phyloP scores from a whole-genome alignment of 2,888 invertebrate species.

The Luperina testacea region DNA sequence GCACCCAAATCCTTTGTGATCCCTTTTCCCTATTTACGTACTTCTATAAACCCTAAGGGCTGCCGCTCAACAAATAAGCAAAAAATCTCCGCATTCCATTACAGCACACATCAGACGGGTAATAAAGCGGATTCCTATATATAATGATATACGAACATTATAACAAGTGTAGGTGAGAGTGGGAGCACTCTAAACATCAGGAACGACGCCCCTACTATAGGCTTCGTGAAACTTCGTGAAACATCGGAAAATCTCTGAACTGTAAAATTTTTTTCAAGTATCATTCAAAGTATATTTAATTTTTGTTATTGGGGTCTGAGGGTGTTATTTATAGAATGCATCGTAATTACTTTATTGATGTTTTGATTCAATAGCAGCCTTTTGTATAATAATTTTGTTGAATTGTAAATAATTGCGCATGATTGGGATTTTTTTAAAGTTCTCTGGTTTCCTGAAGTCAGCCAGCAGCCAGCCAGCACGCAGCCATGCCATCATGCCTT shows the following conservation, averaged over 20 bases:
- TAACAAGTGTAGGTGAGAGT: slow-evolving; percentile 63
- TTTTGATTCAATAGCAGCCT: neutral
- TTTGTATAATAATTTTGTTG: neutral
- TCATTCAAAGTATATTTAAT: neutral
- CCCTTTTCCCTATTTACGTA: slow-evolving; percentile 48
- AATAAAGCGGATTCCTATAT: slow-evolving; percentile 62
- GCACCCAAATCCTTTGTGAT: slow-evolving; percentile 40
- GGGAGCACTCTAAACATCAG: slow-evolving; percentile 66
- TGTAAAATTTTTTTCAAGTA: slow-evolving; percentile 14
- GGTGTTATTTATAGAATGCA: neutral
- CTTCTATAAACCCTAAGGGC: slow-evolving; percentile 22
- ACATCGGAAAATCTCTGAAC: neutral
- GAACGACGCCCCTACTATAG: slow-evolving; percentile 50
- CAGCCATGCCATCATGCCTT: neutral
- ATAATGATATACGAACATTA: slow-evolving; percentile 59
- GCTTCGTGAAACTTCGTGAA: slow-evolving; percentile 20
- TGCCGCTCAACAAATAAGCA: slow-evolving; percentile 38
- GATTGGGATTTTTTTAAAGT: neutral
- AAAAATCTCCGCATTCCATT: slow-evolving; percentile 59
- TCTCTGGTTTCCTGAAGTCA: neutral
- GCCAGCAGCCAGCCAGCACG: too few species aligned
- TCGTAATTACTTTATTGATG: neutral
- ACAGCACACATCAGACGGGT: slow-evolving; percentile 50
- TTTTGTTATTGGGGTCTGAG: neutral
- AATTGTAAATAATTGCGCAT: neutral